Percentiles rank a stretch among this genome's conserved stretches.
Conservation (phyloP, 2,113 vertebrate genomes). For the Anarrhichthys ocellatus region DNA sequence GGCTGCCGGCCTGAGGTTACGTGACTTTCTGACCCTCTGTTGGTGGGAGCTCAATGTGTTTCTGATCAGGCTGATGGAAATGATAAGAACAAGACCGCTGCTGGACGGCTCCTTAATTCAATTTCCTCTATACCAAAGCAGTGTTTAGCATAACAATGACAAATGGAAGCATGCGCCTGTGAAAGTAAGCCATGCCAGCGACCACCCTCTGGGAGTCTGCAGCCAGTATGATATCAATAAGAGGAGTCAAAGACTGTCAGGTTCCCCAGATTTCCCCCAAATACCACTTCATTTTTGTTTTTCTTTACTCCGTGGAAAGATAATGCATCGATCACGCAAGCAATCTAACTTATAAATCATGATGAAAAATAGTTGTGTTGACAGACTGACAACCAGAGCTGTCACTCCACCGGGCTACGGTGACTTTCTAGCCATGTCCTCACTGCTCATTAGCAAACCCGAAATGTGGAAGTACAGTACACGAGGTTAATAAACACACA, state of each 20-base stretch:
- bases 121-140: slow-evolving; percentile 73
- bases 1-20: slow-evolving; percentile 57
- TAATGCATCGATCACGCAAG: not conserved
- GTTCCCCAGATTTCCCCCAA: slow-evolving; percentile 6
- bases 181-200: slow-evolving; percentile 58
- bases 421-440: slow-evolving; percentile 6
- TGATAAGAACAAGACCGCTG: slow-evolving; percentile 70
- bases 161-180: slow-evolving; percentile 62
- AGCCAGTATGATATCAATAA: slow-evolving; percentile 30
- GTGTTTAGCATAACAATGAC: slow-evolving; percentile 80
- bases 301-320: not conserved
- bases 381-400: not conserved
- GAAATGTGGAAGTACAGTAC: slow-evolving; percentile 33
- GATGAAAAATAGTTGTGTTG: not conserved
- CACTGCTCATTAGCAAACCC: slow-evolving; percentile 58
- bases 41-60: slow-evolving; percentile 75
- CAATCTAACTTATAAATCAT: not conserved
- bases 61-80: slow-evolving; percentile 72
- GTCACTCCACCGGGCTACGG: not conserved
- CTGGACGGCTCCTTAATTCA: slow-evolving; percentile 67
- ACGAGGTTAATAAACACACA: slow-evolving; percentile 49
- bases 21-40: slow-evolving; percentile 69
- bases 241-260: not conserved
- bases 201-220: slow-evolving; percentile 59
- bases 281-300: not conserved